Base-by-base conservation (phyloP, 2,888 invertebrate species). In the Hoplodrina blanda region DNA sequence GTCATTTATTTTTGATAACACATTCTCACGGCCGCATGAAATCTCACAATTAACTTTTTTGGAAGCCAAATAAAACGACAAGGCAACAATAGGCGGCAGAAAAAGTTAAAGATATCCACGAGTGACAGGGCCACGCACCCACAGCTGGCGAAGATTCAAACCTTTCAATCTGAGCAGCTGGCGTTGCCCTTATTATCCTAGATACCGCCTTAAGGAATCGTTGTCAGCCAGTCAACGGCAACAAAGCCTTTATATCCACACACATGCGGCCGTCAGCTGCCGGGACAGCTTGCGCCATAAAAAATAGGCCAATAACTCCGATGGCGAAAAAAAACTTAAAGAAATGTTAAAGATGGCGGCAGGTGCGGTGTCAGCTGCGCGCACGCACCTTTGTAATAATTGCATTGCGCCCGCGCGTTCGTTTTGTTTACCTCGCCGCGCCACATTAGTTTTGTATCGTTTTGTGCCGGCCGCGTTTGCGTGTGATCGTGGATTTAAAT, bases 231-330 rank as follows among this genome's bases (percentile, higher is more conserved):
- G 81, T 83, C 68, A 78, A 74, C 76, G 74, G 86, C 78, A 92
- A 93, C 91, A 91, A 91, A 91, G 90, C 82, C 87, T 87, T 89
- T 88, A 86, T 87, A 87, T 50, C 41, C 74, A 79, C 76, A 84
- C 82, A 77, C 61, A 89, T 89, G 86, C 90, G 90, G 89, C 89
- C 90, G 93, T 94, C 95, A 95, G 95, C 94, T 95, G 95, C 89
- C 89, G 84, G 78, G 84, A 88, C 95, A 95, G 94, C 95, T 95
- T 95, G 95, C 94, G 91, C 92, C 92, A 91, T 95, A 95, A 95
- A 95, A 95, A 96, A 96, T 95, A 95, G 95, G 95, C 95, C 95
- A 96, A 95, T 95, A 95, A 94, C 95, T 91, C 90, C 91, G 91
- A 92, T 92, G 92, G 94, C 94, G 90, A 94, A 94, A 95, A 92